These are phyloP conservation scores for Diceros bicornis DNA, from an alignment of 2,797 vertebrate genomes.

Conservation along the genomic window DNA sequence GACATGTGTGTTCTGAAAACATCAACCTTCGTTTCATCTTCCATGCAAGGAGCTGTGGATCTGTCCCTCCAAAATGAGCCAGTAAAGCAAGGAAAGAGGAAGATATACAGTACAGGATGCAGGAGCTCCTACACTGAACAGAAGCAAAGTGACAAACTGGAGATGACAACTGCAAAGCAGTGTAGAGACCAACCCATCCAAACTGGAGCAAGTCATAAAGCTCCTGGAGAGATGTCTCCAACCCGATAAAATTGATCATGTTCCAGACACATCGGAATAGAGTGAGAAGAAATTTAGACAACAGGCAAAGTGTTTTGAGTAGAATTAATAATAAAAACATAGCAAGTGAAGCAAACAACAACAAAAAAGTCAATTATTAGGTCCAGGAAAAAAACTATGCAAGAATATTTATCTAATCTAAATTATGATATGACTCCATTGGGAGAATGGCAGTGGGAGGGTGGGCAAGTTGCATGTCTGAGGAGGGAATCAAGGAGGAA, in stretches of 20 bases:
- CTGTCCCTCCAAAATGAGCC: background rate
- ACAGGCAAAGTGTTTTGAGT: background rate
- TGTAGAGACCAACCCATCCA: accelerated
- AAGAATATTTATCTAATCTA: background rate
- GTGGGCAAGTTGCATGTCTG: background rate
- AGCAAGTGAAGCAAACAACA: background rate
- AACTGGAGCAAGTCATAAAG: accelerated
- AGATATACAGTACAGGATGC: accelerated
- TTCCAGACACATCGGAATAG: background rate
- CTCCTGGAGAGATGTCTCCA: background rate
- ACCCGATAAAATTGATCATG: accelerated
- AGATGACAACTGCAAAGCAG: too few relatives aligned
- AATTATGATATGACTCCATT: background rate
- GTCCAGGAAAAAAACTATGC: background rate
- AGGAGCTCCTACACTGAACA: background rate
- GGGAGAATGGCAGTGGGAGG: background rate
- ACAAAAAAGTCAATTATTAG: background rate
- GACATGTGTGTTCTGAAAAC: background rate
- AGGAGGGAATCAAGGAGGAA: background rate
- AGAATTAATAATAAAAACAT: background rate
- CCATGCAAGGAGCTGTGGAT: background rate
- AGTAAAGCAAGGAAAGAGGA: background rate
- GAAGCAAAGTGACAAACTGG: background rate
- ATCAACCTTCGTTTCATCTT: background rate
- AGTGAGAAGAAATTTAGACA: background rate